phyloP scores from a whole-genome alignment of 2,113 vertebrate species.

The Aix galericulata region DNA sequence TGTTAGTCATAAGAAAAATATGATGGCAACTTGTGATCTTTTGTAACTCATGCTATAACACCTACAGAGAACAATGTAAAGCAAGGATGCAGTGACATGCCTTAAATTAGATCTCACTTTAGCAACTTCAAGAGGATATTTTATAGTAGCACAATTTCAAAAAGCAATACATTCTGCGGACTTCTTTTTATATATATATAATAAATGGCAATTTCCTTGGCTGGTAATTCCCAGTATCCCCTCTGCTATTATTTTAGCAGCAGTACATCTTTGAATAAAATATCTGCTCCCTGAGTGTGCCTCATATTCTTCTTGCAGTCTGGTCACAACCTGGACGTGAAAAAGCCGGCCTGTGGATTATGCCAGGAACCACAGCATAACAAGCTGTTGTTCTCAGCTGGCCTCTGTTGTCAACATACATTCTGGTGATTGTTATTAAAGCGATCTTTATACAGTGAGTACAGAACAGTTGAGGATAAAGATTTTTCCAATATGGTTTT shows the following conservation, averaged over 20 bases:
- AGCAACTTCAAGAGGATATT: conserved; percentile 17
- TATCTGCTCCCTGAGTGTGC: background rate
- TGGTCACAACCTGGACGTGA: background rate
- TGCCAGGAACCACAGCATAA: background rate
- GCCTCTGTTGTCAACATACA: background rate
- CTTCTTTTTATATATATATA: background rate
- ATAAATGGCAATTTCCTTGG: conserved; percentile 10
- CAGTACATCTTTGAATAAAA: conserved; percentile 24
- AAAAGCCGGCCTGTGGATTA: background rate
- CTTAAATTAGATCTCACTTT: conserved; percentile 57
- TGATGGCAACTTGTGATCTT: conserved; percentile 11
- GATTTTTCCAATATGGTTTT: background rate
- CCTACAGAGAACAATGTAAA: conserved; percentile 24
- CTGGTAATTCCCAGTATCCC: conserved; percentile 29
- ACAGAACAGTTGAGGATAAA: background rate
- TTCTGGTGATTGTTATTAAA: background rate
- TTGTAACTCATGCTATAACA: background rate
- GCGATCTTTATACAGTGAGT: background rate
- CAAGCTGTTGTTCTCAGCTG: background rate
- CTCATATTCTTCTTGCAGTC: background rate
- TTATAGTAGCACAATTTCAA: conserved; percentile 19
- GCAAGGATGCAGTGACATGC: background rate
- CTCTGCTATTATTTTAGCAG: conserved; percentile 29
- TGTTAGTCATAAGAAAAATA: conserved; percentile 17
- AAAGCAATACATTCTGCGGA: conserved; percentile 7